phyloP scores from a whole-genome alignment of 1,140 invertebrate genomes.

The Glossosoma conforme region DNA sequence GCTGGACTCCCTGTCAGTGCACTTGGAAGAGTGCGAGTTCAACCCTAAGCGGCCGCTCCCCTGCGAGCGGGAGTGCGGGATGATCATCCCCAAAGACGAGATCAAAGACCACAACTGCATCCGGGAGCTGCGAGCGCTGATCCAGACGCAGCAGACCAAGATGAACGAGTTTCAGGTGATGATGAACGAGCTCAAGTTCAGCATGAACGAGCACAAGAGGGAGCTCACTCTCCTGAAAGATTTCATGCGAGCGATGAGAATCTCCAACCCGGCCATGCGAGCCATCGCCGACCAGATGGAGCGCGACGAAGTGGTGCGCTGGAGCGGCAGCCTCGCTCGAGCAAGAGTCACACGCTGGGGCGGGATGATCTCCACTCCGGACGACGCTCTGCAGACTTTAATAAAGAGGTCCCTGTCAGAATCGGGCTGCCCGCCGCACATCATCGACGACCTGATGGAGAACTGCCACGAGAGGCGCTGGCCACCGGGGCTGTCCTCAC shows the following conservation, averaged over 20 bases:
- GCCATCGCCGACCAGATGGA: constrained; percentile 90
- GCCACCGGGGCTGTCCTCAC: constrained; percentile 85
- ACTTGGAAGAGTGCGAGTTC: constrained; percentile 81
- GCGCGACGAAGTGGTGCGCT: constrained; percentile 86
- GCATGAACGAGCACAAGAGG: constrained; percentile 83
- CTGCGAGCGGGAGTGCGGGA: constrained; percentile 88
- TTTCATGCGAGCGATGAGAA: constrained; percentile 85
- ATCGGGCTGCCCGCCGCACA: constrained; percentile 86
- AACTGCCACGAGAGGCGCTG: constrained; percentile 94
- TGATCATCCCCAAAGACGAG: constrained; percentile 93
- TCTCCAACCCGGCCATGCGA: constrained; percentile 83
- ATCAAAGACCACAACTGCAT: constrained; percentile 92
- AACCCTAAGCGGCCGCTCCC: constrained; percentile 91
- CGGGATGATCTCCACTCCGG: constrained; percentile 95
- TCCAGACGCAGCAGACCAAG: constrained; percentile 81
- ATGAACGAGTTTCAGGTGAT: constrained; percentile 80
- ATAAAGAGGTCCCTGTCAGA: constrained; percentile 89
- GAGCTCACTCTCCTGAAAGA: constrained; percentile 87
- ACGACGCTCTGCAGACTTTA: constrained; percentile 87
- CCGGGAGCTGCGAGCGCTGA: constrained; percentile 75
- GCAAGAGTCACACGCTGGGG: constrained; percentile 93
- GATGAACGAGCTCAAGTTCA: constrained; percentile 77
- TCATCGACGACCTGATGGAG: constrained; percentile 92
- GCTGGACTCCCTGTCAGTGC: constrained; percentile 74
- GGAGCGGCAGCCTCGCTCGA: constrained; percentile 78